These are phyloP conservation scores for Empis livida DNA, from an alignment of 2,888 invertebrate species.

Conservation along the genomic window DNA sequence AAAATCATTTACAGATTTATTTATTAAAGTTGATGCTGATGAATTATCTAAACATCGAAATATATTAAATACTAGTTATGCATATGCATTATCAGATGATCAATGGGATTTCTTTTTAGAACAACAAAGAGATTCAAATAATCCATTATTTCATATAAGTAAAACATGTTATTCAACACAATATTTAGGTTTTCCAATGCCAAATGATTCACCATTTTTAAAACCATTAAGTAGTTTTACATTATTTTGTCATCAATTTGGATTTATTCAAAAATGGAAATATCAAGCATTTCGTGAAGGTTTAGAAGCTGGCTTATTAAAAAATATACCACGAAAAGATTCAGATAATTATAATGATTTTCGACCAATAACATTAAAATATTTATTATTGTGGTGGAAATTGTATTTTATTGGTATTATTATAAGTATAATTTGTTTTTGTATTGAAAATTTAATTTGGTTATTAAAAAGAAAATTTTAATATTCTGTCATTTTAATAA, in stretches of 20 bases:
- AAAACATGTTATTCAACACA: conserved; percentile 2
- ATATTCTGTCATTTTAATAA: no score
- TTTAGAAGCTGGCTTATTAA: background rate
- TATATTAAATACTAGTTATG: conserved; percentile 3
- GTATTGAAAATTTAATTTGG: no score
- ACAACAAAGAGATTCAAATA: conserved; percentile 1
- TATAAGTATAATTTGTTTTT: no score
- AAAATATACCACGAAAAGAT: no score
- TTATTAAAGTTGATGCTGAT: background rate
- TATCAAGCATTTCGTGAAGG: background rate
- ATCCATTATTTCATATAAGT: background rate
- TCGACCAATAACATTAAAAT: background rate
- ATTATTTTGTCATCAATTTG: background rate
- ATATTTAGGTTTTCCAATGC: conserved; percentile 1
- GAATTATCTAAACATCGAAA: background rate
- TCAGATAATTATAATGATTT: background rate
- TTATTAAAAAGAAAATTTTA: no score
- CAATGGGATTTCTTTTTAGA: background rate
- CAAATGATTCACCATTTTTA: conserved; percentile 5
- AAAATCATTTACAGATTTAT: background rate
- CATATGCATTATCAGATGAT: background rate
- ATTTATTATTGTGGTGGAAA: background rate
- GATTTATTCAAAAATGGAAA: conserved; percentile 1
- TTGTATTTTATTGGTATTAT: no score
- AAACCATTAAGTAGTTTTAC: background rate